phyloP scores from a whole-genome alignment of 2,113 vertebrate genomes.

The Bos indicus region DNA sequence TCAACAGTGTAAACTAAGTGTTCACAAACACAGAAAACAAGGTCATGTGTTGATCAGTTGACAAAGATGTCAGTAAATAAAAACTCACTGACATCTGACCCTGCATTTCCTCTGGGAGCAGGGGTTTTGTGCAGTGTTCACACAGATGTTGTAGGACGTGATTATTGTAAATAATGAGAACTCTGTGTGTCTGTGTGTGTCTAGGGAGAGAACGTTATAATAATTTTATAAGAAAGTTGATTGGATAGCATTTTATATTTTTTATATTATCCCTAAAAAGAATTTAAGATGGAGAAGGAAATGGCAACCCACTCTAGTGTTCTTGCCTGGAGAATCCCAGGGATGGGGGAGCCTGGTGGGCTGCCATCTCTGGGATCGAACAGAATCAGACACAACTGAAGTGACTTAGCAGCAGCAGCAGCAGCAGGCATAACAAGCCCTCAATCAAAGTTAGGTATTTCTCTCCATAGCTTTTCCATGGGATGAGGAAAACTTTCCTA shows the following conservation, averaged over 20 bases:
- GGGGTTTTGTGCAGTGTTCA: not conserved
- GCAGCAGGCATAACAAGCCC: no score
- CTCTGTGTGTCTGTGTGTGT: not conserved
- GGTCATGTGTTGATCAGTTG: not conserved
- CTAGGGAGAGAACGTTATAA: not conserved
- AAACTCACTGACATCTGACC: not conserved
- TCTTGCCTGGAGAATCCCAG: no score
- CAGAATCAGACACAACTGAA: no score
- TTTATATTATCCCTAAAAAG: not conserved
- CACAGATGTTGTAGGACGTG: accelerated
- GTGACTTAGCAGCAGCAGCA: no score
- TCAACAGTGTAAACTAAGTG: not conserved
- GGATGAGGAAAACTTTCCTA: no score
- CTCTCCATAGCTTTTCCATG: no score
- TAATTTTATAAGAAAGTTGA: not conserved
- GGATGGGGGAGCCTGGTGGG: no score
- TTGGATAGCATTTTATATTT: not conserved
- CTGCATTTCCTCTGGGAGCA: not conserved
- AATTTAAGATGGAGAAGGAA: not conserved
- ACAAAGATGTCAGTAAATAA: not conserved
- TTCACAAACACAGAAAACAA: not conserved
- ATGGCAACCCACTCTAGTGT: no score
- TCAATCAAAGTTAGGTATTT: no score
- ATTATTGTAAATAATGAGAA: not conserved
- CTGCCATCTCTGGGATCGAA: no score